Evolutionary conservation across 2,113 vertebrate genomes (phyloP).

Genomic region (Corynorhinus townsendii): DNA sequence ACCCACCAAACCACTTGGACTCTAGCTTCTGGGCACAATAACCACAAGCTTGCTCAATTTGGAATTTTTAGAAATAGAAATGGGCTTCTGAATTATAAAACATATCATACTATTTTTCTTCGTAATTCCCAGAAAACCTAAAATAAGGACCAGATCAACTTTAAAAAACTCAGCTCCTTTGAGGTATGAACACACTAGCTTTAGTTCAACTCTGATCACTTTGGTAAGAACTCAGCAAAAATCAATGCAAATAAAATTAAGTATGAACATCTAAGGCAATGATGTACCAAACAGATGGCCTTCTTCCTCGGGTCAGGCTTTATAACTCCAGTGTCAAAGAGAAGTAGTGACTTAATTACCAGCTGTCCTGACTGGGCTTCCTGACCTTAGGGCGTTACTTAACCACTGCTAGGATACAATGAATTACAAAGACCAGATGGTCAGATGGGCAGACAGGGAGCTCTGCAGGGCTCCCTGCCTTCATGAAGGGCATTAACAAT

Average conservation of each 20-base stretch:
- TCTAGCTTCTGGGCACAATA: neutral
- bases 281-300: slow-evolving; percentile 40
- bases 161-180: neutral
- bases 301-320: neutral
- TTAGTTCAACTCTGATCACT: neutral
- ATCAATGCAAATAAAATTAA: slow-evolving; percentile 16
- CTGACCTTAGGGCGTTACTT: slow-evolving; percentile 33
- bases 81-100: neutral
- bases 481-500: neutral
- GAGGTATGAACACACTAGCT: neutral
- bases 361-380: neutral
- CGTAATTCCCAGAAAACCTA: neutral
- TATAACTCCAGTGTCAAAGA: neutral
- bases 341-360: slow-evolving; percentile 34
- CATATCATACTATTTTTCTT: neutral
- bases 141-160: slow-evolving; percentile 11
- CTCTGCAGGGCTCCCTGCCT: neutral
- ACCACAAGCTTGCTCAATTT: neutral
- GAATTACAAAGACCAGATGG: slow-evolving; percentile 29
- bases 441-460: neutral
- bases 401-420: neutral
- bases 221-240: neutral
- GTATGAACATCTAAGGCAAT: neutral
- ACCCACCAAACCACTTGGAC: neutral
- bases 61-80: slow-evolving; percentile 6